These are phyloP conservation scores for Netelia fuscicornis DNA, from an alignment of 2,888 invertebrate species.

Conservation along the genomic window DNA sequence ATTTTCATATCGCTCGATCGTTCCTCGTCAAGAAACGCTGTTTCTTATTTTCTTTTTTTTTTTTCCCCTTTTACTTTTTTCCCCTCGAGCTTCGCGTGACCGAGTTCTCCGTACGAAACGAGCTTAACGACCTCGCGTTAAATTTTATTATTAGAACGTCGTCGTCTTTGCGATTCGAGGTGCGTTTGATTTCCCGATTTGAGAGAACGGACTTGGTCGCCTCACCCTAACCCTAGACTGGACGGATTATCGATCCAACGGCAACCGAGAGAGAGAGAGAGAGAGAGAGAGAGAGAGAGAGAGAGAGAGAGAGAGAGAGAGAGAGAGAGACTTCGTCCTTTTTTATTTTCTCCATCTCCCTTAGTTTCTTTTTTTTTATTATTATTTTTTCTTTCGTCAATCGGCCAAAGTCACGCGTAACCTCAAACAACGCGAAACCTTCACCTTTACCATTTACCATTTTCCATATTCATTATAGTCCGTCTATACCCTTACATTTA, in stretches of 20 bases:
- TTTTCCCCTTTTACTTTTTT: neutral
- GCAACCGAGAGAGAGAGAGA: neutral
- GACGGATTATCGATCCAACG: conserved; percentile 63
- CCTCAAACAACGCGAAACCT: conserved; percentile 17
- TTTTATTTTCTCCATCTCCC: neutral
- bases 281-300: too few species aligned
- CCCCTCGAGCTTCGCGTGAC: conserved; percentile 24
- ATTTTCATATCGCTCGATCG: neutral
- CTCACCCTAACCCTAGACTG: neutral
- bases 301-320: neutral
- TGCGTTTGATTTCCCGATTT: conserved; percentile 57
- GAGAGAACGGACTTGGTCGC: neutral
- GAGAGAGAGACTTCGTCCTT: neutral
- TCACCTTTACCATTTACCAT: conserved; percentile 32
- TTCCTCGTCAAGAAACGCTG: neutral
- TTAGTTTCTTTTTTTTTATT: conserved; percentile 1
- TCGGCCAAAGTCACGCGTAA: conserved; percentile 44
- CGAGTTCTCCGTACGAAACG: conserved; percentile 13
- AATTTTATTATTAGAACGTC: conserved; percentile 54
- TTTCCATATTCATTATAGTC: neutral
- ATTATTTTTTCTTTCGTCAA: conserved; percentile 23
- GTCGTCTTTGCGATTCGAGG: conserved; percentile 4
- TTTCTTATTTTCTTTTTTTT: neutral
- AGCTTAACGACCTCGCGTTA: conserved; percentile 27
- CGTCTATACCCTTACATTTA: neutral